Evolutionary conservation across 92 coral and sea anemone species (phyloP).

Genomic region (Pocillopora meandrina): DNA sequence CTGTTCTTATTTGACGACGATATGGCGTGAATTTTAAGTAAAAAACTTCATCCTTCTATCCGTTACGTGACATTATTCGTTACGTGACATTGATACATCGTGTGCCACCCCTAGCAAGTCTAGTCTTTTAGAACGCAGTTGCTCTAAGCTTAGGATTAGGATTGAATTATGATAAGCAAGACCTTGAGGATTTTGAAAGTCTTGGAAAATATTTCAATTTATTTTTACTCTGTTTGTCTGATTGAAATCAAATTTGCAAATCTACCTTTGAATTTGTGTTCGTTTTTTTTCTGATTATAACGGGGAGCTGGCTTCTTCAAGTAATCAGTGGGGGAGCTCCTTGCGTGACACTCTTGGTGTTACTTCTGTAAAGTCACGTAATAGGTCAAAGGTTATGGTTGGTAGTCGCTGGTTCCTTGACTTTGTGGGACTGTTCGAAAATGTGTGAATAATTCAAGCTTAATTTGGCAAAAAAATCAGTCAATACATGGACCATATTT

Average conservation of each 20-base stretch:
- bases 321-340: background rate
- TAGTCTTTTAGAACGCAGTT: background rate
- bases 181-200: background rate
- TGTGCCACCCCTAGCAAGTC: constrained; percentile 1
- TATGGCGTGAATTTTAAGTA: too few species aligned
- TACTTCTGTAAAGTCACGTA: background rate
- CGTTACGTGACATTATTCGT: too few species aligned
- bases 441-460: background rate
- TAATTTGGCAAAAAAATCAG: background rate
- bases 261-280: background rate
- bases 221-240: background rate
- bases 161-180: background rate
- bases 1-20: too few species aligned
- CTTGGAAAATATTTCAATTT: background rate
- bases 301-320: constrained; percentile 36
- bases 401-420: background rate
- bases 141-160: background rate
- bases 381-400: background rate
- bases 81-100: background rate
- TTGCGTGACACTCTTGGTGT: background rate
- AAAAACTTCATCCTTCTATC: too few species aligned
- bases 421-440: background rate
- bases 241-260: background rate
- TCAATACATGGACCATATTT: background rate
- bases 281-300: constrained; percentile 3